phyloP scores from a whole-genome alignment of 1,140 invertebrate species.

The Nixonia krombeini region DNA sequence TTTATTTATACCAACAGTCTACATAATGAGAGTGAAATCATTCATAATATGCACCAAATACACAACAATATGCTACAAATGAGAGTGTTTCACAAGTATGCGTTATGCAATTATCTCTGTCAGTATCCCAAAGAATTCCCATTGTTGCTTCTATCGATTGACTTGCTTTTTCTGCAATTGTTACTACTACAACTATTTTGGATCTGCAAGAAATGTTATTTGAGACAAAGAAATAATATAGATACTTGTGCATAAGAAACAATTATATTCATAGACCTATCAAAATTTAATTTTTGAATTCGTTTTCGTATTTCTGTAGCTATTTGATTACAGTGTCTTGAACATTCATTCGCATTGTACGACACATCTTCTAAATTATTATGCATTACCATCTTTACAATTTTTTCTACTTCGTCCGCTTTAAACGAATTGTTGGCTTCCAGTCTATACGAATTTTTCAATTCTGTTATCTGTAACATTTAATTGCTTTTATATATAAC shows the following conservation, averaged over 20 bases:
- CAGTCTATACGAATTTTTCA: constrained; percentile 71
- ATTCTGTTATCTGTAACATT: constrained; percentile 54
- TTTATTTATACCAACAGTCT: no score
- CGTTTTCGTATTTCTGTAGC: constrained; percentile 65
- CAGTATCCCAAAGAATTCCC: constrained; percentile 61
- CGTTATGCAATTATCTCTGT: constrained; percentile 59
- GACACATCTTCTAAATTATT: constrained; percentile 66
- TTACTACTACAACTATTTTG: constrained; percentile 60
- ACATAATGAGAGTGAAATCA: no score
- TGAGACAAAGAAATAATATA: not conserved
- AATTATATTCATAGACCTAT: constrained; percentile 62
- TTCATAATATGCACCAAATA: constrained; percentile 60
- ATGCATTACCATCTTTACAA: constrained; percentile 65
- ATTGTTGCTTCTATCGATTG: constrained; percentile 54
- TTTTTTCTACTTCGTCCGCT: constrained; percentile 67
- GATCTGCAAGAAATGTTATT: constrained; percentile 47
- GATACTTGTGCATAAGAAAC: not conserved
- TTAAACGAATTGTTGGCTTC: constrained; percentile 71
- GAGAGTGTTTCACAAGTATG: constrained; percentile 56
- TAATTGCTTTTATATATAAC: no score
- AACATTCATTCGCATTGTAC: constrained; percentile 64
- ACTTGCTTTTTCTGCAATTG: constrained; percentile 61
- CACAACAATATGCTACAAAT: constrained; percentile 58
- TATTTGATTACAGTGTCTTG: constrained; percentile 62
- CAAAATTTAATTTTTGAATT: constrained; percentile 69